Evolutionary conservation across 2,113 vertebrate genomes (phyloP).

Genomic region (Pholis gunnellus): DNA sequence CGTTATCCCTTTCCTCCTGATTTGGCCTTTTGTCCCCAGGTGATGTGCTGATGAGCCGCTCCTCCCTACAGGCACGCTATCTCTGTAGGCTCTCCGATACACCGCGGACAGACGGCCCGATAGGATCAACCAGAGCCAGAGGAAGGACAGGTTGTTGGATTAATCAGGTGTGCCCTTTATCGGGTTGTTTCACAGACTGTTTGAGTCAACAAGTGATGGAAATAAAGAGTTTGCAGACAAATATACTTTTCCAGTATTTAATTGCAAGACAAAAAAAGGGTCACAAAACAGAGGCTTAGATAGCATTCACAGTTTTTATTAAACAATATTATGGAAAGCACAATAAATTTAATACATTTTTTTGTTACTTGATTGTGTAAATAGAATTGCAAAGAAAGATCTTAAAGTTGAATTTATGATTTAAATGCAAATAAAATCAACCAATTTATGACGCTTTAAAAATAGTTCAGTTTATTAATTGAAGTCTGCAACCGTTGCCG

Average conservation of each 20-base stretch:
- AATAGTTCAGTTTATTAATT: background rate
- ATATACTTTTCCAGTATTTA: no score
- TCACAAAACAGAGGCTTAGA: no score
- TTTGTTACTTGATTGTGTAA: background rate
- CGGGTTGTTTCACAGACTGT: slow-evolving; percentile 17
- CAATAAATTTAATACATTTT: no score
- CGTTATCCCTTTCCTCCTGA: slow-evolving; percentile 46
- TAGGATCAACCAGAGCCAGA: slow-evolving; percentile 48
- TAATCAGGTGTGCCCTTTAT: slow-evolving; percentile 22
- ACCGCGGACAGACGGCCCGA: slow-evolving; percentile 36
- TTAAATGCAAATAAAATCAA: background rate
- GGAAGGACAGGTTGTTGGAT: slow-evolving; percentile 10
- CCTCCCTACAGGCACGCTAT: slow-evolving; percentile 47
- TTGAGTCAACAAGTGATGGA: slow-evolving; percentile 37
- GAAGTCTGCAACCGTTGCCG: background rate
- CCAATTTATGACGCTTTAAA: background rate
- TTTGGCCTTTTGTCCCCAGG: slow-evolving; percentile 66
- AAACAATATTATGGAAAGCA: no score
- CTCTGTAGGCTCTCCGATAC: slow-evolving; percentile 24
- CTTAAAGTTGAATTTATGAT: background rate
- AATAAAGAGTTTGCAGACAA: background rate
- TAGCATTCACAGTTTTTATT: no score
- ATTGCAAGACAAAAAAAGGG: no score
- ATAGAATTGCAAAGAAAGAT: background rate
- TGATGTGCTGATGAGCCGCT: slow-evolving; percentile 59